Evolutionary conservation across 2,888 invertebrate species (phyloP).

Genomic region (Clusia tigrina): DNA sequence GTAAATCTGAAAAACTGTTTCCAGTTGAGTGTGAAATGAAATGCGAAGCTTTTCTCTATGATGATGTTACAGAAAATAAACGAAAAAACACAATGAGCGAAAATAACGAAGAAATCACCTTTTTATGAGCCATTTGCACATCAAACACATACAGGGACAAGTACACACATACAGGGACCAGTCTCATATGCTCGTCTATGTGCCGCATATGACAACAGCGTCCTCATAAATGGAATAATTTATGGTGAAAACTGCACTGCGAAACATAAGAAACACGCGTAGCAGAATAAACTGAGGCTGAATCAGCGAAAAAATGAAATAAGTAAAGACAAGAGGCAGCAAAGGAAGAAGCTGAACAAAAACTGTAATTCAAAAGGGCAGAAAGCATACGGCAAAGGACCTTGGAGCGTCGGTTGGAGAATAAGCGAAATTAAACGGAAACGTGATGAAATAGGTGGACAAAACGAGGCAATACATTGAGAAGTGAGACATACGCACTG

Average conservation of each 20-base stretch:
- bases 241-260: neutral
- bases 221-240: conserved; percentile 1
- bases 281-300: neutral
- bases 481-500: too few species aligned
- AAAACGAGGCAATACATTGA: too few species aligned
- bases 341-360: neutral
- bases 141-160: neutral
- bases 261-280: neutral
- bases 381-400: neutral
- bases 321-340: neutral
- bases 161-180: neutral
- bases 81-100: neutral
- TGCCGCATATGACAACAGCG: neutral
- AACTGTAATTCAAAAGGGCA: neutral
- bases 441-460: too few species aligned
- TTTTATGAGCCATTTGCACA: neutral
- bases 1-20: conserved; percentile 32
- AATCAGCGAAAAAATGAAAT: neutral
- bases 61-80: neutral
- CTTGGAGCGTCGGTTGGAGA: conserved; percentile 1
- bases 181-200: too few species aligned
- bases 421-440: neutral
- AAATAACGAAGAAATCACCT: neutral
- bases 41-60: conserved; percentile 19
- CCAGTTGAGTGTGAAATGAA: conserved; percentile 36